A percentile compares a stretch with the other conserved stretches of the same genome.
phyloP scores from a whole-genome alignment of 2,113 vertebrate genomes.

The Vicugna pacos region DNA sequence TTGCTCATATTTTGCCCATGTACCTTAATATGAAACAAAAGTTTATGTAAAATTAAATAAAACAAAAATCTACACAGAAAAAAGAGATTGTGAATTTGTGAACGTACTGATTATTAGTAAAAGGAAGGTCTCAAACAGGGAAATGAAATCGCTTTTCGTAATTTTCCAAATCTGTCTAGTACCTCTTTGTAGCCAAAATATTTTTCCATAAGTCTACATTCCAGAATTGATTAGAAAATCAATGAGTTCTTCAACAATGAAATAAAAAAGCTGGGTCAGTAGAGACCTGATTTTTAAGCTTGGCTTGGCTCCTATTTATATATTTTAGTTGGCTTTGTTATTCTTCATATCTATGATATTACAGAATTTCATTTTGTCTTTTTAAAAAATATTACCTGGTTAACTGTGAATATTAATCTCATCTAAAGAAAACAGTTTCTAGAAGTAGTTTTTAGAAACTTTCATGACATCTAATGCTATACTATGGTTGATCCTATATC shows the following conservation, averaged over 20 bases:
- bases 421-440: background rate
- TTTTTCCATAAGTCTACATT: background rate
- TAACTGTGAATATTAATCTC: background rate
- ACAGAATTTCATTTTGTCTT: background rate
- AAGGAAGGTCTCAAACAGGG: background rate
- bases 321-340: background rate
- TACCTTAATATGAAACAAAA: background rate
- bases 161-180: background rate
- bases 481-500: background rate
- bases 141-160: background rate
- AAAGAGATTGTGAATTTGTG: background rate
- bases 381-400: background rate
- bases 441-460: background rate
- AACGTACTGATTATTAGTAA: background rate
- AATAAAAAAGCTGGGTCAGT: background rate
- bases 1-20: background rate
- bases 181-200: background rate
- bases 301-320: background rate
- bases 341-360: background rate
- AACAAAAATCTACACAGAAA: background rate
- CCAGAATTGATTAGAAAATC: background rate
- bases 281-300: background rate
- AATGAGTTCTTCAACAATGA: background rate
- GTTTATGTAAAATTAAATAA: background rate
- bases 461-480: background rate